Evolutionary conservation across 92 coral and sea anemone species (phyloP).

Genomic region (Parazoanthus atlanticus): DNA sequence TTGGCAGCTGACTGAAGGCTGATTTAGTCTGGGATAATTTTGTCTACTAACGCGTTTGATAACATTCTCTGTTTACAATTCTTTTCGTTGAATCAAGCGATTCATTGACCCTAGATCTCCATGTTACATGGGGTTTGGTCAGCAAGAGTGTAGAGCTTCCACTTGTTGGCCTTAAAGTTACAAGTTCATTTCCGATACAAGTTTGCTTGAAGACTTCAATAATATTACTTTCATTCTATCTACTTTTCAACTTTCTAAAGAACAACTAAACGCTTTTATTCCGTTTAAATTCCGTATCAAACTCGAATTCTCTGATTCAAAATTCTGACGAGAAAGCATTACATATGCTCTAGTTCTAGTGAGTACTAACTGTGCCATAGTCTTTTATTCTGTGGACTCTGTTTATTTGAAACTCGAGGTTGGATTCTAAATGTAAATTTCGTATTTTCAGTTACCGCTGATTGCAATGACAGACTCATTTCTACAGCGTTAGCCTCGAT

Average conservation of each 20-base stretch:
- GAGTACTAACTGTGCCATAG: no score
- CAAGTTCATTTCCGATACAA: slow-evolving; percentile 1
- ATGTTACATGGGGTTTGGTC: background rate
- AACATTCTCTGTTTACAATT: background rate
- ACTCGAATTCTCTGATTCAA: no score
- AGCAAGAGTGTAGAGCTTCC: background rate
- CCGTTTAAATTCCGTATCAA: background rate
- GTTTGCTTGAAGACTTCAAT: background rate
- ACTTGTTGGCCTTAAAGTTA: background rate
- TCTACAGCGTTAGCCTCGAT: no score
- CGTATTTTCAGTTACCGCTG: no score
- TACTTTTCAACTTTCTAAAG: background rate
- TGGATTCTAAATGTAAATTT: no score
- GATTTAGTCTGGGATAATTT: background rate
- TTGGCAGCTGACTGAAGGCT: background rate
- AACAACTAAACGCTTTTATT: background rate
- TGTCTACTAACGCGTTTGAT: background rate
- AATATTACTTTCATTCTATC: background rate
- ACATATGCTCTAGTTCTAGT: no score
- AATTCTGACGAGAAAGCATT: no score
- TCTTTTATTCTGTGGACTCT: no score
- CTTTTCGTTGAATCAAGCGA: background rate
- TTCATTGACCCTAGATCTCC: background rate
- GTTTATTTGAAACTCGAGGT: no score
- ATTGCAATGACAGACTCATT: no score